phyloP scores from a whole-genome alignment of 1,140 invertebrate species.

The Drosophila leontia region DNA sequence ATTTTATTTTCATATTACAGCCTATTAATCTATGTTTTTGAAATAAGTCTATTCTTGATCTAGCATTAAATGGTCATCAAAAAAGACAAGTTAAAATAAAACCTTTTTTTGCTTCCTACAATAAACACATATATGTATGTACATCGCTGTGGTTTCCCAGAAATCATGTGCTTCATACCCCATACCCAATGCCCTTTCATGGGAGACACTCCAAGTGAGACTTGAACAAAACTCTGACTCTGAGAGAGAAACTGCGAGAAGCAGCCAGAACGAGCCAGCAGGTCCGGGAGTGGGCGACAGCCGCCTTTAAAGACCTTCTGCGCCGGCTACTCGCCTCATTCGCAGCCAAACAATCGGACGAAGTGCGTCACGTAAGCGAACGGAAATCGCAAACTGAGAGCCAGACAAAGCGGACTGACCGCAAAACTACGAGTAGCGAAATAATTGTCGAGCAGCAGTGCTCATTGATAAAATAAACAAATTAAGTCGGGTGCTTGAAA shows the following conservation, averaged over 20 bases:
- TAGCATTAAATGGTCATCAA: neutral
- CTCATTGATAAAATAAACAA: slow-evolving; percentile 48
- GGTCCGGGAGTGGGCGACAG: slow-evolving; percentile 36
- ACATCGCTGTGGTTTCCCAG: neutral
- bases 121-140: neutral
- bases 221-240: neutral
- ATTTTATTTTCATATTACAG: neutral
- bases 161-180: no score
- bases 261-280: slow-evolving; percentile 25
- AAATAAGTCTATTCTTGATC: neutral
- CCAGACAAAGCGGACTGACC: slow-evolving; percentile 2
- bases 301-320: slow-evolving; percentile 54
- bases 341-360: slow-evolving; percentile 46
- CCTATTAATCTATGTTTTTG: neutral
- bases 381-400: slow-evolving; percentile 11
- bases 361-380: slow-evolving; percentile 33
- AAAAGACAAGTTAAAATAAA: neutral
- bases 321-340: slow-evolving; percentile 48
- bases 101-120: neutral
- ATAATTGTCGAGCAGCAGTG: slow-evolving; percentile 26
- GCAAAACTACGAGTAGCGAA: slow-evolving; percentile 13
- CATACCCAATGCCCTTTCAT: slow-evolving; percentile 3
- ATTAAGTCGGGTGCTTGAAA: slow-evolving; percentile 18
- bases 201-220: slow-evolving; percentile 4
- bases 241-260: slow-evolving; percentile 43